Percentiles rank a stretch among this genome's conserved stretches.
Conservation (phyloP, 1,140 invertebrate species). For the Bombus superbus region DNA sequence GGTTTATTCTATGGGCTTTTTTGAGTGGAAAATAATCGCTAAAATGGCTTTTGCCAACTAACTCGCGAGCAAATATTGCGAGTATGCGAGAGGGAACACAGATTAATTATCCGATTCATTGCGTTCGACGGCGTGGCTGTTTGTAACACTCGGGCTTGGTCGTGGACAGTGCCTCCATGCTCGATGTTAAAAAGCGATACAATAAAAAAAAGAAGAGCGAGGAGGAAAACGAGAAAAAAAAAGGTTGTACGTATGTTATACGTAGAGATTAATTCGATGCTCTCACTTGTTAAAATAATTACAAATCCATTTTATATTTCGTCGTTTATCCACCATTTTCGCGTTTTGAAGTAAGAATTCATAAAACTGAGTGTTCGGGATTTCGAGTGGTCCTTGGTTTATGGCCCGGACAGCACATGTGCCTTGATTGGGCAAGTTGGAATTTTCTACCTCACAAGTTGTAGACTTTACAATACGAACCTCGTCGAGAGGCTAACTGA, state of each 20-base stretch:
- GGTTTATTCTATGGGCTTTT: slow-evolving; percentile 65
- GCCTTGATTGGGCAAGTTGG: too few species aligned
- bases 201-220: neutral
- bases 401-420: too few species aligned
- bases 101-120: slow-evolving; percentile 69
- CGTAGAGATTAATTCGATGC: neutral
- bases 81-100: slow-evolving; percentile 56
- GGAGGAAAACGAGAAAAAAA: too few species aligned
- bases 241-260: neutral
- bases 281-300: neutral
- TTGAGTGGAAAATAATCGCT: slow-evolving; percentile 68
- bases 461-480: too few species aligned
- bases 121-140: slow-evolving; percentile 63
- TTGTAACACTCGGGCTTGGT: slow-evolving; percentile 60
- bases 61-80: slow-evolving; percentile 67
- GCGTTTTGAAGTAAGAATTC: neutral
- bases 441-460: too few species aligned
- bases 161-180: neutral
- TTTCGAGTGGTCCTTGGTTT: too few species aligned
- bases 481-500: too few species aligned
- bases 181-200: neutral
- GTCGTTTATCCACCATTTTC: neutral
- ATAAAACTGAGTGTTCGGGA: too few species aligned
- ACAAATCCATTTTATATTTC: neutral
- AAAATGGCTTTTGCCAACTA: slow-evolving; percentile 66